phyloP scores from a whole-genome alignment of 2,797 vertebrate species.

The Pseudomugil tenellus region DNA sequence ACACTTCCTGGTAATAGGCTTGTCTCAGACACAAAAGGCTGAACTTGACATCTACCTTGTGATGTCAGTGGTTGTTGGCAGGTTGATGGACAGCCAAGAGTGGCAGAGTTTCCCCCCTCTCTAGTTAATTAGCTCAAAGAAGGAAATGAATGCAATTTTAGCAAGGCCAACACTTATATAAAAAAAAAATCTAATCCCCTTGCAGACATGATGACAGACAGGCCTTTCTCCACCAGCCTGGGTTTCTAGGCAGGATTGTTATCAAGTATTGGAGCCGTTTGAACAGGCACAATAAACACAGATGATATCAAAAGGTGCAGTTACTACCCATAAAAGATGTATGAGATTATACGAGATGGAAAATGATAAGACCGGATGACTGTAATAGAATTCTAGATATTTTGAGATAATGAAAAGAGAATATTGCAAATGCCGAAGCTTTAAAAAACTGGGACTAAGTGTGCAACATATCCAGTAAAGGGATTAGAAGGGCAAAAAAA shows the following conservation, averaged over 20 bases:
- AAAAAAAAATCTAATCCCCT: slow-evolving; percentile 80
- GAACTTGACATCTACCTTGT: slow-evolving; percentile 88
- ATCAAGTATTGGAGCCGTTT: slow-evolving; percentile 63
- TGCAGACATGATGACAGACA: slow-evolving; percentile 63
- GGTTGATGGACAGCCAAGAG: slow-evolving; percentile 89
- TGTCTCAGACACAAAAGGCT: slow-evolving; percentile 86
- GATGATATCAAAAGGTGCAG: slow-evolving; percentile 45
- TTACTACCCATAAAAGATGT: slow-evolving; percentile 39
- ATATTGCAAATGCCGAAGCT: slow-evolving; percentile 32
- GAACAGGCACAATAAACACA: slow-evolving; percentile 52
- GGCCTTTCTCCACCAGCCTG: slow-evolving; percentile 69
- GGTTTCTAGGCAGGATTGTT: slow-evolving; percentile 60
- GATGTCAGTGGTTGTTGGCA: slow-evolving; percentile 85
- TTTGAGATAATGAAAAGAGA: slow-evolving; percentile 10
- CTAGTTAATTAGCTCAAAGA: slow-evolving; percentile 90
- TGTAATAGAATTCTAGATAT: slow-evolving; percentile 44
- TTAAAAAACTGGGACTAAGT: slow-evolving; percentile 39
- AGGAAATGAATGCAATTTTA: slow-evolving; percentile 86
- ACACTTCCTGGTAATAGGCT: slow-evolving; percentile 83
- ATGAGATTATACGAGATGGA: slow-evolving; percentile 17
- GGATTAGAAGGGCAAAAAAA: slow-evolving; percentile 60
- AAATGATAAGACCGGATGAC: not conserved
- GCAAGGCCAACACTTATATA: slow-evolving; percentile 72
- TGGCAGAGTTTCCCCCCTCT: slow-evolving; percentile 79
- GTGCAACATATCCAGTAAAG: slow-evolving; percentile 52